Evolutionary conservation across 2,797 vertebrate genomes (phyloP).

Genomic region (Alca torda): DNA sequence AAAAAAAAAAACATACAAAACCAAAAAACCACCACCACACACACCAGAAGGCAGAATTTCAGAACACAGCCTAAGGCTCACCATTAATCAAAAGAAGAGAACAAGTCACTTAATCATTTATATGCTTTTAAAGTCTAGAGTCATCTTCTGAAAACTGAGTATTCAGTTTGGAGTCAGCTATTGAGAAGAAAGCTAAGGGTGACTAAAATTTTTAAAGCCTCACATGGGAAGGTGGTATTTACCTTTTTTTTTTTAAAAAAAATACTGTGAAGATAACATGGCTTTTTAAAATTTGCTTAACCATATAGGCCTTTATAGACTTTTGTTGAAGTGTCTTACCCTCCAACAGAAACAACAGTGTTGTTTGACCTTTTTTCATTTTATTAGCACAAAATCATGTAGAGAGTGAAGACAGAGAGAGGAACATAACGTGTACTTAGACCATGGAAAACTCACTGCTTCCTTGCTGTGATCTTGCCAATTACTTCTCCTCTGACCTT

Average conservation of each 20-base stretch:
- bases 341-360: background rate
- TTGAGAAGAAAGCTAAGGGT: background rate
- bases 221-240: background rate
- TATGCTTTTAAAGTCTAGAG: background rate
- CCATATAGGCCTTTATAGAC: background rate
- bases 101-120: background rate
- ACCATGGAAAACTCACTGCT: constrained; percentile 15
- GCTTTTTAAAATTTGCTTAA: background rate
- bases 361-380: background rate
- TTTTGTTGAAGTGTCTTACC: background rate
- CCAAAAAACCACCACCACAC: background rate
- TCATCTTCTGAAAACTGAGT: background rate
- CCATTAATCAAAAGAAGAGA: background rate
- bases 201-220: background rate
- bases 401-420: background rate
- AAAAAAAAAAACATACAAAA: background rate
- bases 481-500: background rate
- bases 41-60: background rate
- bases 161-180: background rate
- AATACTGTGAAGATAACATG: background rate
- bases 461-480: background rate
- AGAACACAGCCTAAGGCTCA: background rate
- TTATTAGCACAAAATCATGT: constrained; percentile 61
- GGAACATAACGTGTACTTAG: background rate
- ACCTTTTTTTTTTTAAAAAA: background rate